Conservation (phyloP, 1,140 invertebrate species). For the Phymorhynchus buccinoides region DNA sequence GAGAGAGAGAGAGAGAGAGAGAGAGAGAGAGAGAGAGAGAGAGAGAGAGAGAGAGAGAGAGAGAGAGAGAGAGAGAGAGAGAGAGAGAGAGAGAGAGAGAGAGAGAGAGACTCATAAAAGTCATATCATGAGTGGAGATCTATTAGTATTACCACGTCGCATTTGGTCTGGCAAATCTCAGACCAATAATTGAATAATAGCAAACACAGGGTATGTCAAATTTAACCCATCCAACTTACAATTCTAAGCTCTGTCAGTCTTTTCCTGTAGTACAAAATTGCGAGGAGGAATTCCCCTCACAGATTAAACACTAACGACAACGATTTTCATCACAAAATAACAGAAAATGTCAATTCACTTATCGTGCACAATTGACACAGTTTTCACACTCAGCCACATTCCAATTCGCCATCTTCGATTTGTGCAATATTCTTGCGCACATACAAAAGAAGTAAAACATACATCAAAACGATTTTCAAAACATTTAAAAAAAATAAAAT, state of each 20-base stretch:
- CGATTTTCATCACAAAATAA: neutral
- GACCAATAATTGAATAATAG: too few species aligned
- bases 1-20: too few species aligned
- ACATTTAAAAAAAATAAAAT: neutral
- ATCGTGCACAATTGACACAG: neutral
- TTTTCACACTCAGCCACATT: conserved; percentile 1
- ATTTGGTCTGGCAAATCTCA: too few species aligned
- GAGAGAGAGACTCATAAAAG: too few species aligned
- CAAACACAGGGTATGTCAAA: too few species aligned
- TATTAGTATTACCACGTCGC: too few species aligned
- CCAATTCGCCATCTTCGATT: conserved; percentile 31
- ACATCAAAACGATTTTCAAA: neutral
- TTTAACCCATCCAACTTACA: neutral
- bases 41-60: too few species aligned
- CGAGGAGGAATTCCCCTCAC: neutral
- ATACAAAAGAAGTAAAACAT: neutral
- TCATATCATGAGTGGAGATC: too few species aligned
- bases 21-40: too few species aligned
- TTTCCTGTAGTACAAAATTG: neutral
- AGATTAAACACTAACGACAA: neutral
- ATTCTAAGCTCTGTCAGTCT: neutral
- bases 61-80: too few species aligned
- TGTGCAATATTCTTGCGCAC: conserved; percentile 11
- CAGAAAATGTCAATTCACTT: neutral
- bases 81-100: too few species aligned